These are phyloP conservation scores for Trachemys scripta DNA, from an alignment of 2,113 vertebrate species.

Conservation along the genomic window DNA sequence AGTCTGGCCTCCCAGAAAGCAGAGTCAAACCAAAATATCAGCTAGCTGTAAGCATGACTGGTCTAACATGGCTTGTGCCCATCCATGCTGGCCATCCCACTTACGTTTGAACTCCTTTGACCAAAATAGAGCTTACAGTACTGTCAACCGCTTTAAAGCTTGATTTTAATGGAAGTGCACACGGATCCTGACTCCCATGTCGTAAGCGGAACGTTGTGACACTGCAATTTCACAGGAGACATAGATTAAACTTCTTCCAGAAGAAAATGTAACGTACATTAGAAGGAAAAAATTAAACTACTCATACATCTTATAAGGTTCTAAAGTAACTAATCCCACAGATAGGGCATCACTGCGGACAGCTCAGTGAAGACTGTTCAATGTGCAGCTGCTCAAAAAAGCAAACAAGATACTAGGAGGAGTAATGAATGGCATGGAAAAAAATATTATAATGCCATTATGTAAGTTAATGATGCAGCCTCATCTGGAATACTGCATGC, in stretches of 20 bases:
- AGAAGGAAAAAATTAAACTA: not conserved
- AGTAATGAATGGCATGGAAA: not conserved
- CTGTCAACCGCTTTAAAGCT: not conserved
- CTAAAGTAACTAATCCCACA: not conserved
- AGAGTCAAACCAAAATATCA: not conserved
- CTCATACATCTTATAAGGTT: not conserved
- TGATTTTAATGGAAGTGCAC: not conserved
- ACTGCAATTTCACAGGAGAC: not conserved
- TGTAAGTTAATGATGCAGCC: not conserved
- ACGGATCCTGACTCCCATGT: not conserved
- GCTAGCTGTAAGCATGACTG: not conserved
- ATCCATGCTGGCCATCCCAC: not conserved
- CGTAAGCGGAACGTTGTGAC: not conserved
- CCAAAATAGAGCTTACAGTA: not conserved
- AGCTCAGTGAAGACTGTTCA: not conserved
- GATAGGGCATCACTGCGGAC: not conserved
- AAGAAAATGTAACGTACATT: not conserved
- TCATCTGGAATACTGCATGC: not conserved
- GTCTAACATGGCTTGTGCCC: not conserved
- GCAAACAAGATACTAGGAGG: not conserved
- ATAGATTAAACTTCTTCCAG: not conserved
- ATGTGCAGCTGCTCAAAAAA: not conserved
- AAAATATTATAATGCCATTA: not conserved
- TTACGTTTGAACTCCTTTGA: not conserved
- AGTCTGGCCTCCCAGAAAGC: not conserved